Percentiles rank a stretch among this genome's conserved stretches.
Conservation (phyloP, 2,888 invertebrate species). For the Dicyrtoma fusca region DNA sequence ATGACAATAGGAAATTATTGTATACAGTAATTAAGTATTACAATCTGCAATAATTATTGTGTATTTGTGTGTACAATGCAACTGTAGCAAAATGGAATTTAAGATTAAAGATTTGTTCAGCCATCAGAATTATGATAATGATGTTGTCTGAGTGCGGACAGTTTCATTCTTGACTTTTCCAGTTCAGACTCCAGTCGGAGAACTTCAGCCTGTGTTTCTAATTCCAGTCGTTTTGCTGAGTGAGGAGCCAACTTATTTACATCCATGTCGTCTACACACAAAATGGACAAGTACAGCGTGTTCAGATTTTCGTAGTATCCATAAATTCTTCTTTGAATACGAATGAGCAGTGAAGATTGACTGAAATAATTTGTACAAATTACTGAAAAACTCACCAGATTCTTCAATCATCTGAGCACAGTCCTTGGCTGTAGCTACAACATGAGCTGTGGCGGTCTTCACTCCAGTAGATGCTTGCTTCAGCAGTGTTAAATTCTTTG, state of each 20-base stretch:
- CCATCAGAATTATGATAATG: conserved; percentile 73
- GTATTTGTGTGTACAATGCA: no score
- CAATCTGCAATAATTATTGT: no score
- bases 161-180: conserved; percentile 80
- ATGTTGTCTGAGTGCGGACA: conserved; percentile 84
- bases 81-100: no score
- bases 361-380: conserved; percentile 3
- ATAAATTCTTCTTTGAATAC: conserved; percentile 20
- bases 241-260: conserved; percentile 86
- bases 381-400: conserved; percentile 64
- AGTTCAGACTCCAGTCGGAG: conserved; percentile 84
- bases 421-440: conserved; percentile 91
- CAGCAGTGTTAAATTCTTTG: conserved; percentile 76
- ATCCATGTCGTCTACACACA: conserved; percentile 77
- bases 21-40: no score
- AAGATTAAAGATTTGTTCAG: neutral
- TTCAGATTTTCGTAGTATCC: neutral
- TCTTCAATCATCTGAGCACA: conserved; percentile 85
- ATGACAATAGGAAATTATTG: no score
- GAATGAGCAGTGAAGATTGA: neutral
- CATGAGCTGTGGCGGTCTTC: conserved; percentile 85
- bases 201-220: conserved; percentile 95
- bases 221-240: conserved; percentile 92
- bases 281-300: neutral
- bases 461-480: conserved; percentile 86